Conservation (phyloP, 2,888 invertebrate genomes). For the Ametastegia equiseti region DNA sequence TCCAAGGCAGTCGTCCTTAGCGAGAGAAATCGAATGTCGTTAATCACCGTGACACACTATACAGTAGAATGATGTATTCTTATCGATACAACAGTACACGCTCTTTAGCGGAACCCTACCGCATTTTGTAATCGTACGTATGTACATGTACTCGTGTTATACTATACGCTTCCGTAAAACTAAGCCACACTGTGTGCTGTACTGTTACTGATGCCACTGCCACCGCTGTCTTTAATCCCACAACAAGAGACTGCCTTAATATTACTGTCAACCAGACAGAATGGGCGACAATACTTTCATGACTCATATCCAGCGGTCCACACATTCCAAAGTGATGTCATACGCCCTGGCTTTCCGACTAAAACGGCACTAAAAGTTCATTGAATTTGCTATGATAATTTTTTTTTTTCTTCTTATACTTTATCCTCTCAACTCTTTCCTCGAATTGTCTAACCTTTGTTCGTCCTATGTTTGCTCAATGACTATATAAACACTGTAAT, state of each 20-base stretch:
- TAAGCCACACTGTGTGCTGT: no score
- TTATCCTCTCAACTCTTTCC: not conserved
- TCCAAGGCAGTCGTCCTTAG: not conserved
- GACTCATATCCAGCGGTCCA: constrained; percentile 59
- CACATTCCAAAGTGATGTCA: constrained; percentile 73
- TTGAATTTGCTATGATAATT: not conserved
- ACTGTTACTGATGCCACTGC: not conserved
- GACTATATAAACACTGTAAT: no score
- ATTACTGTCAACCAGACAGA: constrained; percentile 6
- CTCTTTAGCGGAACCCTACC: no score
- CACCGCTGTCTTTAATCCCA: not conserved
- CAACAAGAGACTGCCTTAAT: constrained; percentile 3
- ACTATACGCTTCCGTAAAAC: constrained; percentile 1
- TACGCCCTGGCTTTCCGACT: constrained; percentile 47
- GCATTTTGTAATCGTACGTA: no score
- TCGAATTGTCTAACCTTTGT: no score
- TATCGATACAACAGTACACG: not conserved
- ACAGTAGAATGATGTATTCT: constrained; percentile 19
- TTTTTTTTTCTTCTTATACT: not conserved
- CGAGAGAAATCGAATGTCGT: constrained; percentile 36
- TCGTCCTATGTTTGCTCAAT: no score
- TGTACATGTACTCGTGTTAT: not conserved
- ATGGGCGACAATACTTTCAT: constrained; percentile 31
- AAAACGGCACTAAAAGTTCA: constrained; percentile 53
- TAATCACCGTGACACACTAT: constrained; percentile 41